Base-by-base conservation (phyloP, 1,140 invertebrate species). In the Gerris buenoi region DNA sequence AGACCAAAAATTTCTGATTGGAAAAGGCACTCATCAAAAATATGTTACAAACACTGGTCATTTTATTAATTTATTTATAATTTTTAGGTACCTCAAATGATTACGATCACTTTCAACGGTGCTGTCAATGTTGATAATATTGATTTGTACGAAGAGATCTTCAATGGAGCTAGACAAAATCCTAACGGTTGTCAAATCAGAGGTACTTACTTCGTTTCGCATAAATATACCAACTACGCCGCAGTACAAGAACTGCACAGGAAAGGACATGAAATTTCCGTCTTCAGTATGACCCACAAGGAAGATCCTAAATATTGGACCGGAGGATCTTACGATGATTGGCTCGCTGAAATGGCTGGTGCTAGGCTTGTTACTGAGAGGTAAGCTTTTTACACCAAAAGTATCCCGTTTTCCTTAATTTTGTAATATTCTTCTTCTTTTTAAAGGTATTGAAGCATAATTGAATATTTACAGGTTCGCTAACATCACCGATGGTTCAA, bases 191-290 rank as follows among this genome's bases (percentile, higher is more conserved):
- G 95, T 75, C 89, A 93, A 73, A 91, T 96, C 75, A 85, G 87
- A 70, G 90, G 90, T 69, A 97, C 93, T 2, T 96, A 96, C 83
- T 98, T 97, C 77, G 88, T 95, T 0, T 94, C 91, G 0, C 93
- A 97, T 82, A 94, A 95, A 75, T 97, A 94, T 78, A 93, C 91
- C 63, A 96, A 97, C 77, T 97, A 97, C 75, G 93, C 92, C 13
- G 89, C 91, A 2, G 86, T 96, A 1, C 73, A 92, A 79, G 93
- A 95, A 78, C 82, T 97, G 64, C 93, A 96, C 74, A 82, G 91
- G 66, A 86, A 86, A 71, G 95, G 94, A 29, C 92, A 97, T 75
- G 95, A 98, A 80, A 95, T 97, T 71, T 86, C 88, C 0, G 87
- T 94, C 0, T 95, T 96, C 79, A 97, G 93, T 2, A 81, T 98